Conservation (phyloP, 1,140 invertebrate genomes). For the Listronotus bonariensis region DNA sequence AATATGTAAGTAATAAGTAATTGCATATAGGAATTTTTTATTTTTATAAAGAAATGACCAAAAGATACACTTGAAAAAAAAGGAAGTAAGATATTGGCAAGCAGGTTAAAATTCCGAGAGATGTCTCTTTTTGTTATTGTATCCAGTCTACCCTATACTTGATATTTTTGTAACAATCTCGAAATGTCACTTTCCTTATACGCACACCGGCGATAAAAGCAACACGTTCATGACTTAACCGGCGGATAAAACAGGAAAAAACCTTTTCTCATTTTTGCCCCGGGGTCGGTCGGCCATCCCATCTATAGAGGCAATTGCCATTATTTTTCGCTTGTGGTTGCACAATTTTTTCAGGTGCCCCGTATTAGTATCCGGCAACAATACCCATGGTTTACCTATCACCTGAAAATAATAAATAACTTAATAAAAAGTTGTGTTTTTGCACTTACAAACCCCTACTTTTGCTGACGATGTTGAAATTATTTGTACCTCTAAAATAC, state of each 20-base stretch:
- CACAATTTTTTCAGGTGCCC: constrained; percentile 77
- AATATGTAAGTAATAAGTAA: constrained; percentile 71
- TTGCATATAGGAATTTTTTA: too few relatives aligned
- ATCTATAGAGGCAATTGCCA: constrained; percentile 60
- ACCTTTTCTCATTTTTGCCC: constrained; percentile 52
- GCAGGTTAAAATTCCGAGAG: not conserved
- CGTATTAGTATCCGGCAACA: constrained; percentile 64
- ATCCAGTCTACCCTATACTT: too few relatives aligned
- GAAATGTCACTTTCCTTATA: constrained; percentile 5
- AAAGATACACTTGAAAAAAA: too few relatives aligned
- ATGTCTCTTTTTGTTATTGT: too few relatives aligned
- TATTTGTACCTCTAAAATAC: too few relatives aligned
- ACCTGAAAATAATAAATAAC: constrained; percentile 60
- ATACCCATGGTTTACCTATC: constrained; percentile 69
- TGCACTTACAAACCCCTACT: too few relatives aligned
- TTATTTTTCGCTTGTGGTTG: constrained; percentile 85
- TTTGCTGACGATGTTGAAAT: too few relatives aligned
- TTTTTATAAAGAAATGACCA: too few relatives aligned
- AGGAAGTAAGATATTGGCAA: not conserved
- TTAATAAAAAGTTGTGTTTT: not conserved
- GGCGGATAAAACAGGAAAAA: constrained; percentile 10
- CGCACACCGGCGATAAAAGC: not conserved
- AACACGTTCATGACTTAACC: not conserved
- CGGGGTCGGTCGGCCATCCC: constrained; percentile 48
- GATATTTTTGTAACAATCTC: too few relatives aligned